phyloP scores from a whole-genome alignment of 2,797 vertebrate genomes.

The Limosa lapponica region DNA sequence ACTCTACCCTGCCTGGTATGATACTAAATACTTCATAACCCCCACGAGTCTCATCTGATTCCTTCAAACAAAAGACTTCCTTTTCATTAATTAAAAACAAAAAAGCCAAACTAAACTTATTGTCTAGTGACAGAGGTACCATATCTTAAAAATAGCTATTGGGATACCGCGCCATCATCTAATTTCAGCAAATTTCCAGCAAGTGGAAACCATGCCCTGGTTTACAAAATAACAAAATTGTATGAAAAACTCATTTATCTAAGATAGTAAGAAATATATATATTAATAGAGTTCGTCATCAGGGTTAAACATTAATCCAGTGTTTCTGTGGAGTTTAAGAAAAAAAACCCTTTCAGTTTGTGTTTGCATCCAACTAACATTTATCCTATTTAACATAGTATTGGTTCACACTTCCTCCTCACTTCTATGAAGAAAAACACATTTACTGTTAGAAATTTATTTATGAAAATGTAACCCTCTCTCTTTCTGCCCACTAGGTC shows the following conservation, averaged over 20 bases:
- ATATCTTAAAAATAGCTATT: background rate
- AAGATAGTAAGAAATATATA: background rate
- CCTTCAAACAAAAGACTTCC: background rate
- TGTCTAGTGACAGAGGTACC: background rate
- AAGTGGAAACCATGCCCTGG: background rate
- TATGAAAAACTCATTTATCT: background rate
- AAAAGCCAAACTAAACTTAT: background rate
- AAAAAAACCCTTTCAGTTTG: background rate
- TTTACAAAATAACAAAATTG: background rate
- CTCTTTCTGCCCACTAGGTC: background rate
- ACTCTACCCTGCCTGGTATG: background rate
- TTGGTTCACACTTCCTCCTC: background rate
- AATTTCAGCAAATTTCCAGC: background rate
- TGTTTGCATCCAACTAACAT: background rate
- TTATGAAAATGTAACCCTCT: background rate
- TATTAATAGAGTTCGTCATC: slow-evolving; percentile 11
- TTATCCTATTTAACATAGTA: background rate
- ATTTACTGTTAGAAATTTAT: background rate
- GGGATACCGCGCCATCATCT: background rate
- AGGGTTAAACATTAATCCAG: slow-evolving; percentile 1
- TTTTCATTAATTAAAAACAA: background rate
- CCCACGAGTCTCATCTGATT: background rate
- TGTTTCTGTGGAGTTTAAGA: background rate
- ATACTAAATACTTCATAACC: background rate
- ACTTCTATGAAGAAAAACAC: background rate